Evolutionary conservation across 2,888 invertebrate species (phyloP).

Genomic region (Nymphalis urticae): DNA sequence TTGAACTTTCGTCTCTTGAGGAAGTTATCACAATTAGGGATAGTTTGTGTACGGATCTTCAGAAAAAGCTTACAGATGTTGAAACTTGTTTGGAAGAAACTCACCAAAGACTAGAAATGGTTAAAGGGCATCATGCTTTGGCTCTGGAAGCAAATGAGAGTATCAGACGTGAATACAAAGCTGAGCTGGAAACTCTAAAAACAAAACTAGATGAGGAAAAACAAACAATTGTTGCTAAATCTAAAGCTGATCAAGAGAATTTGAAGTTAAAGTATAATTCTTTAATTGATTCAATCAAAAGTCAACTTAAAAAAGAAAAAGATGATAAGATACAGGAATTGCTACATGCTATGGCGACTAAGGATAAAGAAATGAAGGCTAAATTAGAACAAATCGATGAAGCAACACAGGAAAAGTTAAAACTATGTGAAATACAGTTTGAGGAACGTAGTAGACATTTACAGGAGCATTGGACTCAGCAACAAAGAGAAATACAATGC

Average conservation of each 20-base stretch:
- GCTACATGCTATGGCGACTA: conserved; percentile 57
- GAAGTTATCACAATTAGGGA: conserved; percentile 72
- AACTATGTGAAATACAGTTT: conserved; percentile 75
- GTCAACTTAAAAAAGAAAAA: conserved; percentile 64
- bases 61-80: conserved; percentile 65
- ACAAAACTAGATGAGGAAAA: conserved; percentile 75
- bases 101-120: conserved; percentile 74
- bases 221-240: conserved; percentile 60
- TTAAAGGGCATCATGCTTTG: conserved; percentile 75
- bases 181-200: conserved; percentile 71
- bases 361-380: conserved; percentile 72
- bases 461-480: conserved; percentile 64
- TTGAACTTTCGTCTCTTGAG: conserved; percentile 68
- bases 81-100: conserved; percentile 67
- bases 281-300: conserved; percentile 61
- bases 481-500: conserved; percentile 59
- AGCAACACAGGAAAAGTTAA: conserved; percentile 69
- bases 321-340: conserved; percentile 62
- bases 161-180: conserved; percentile 74
- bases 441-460: conserved; percentile 68
- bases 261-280: conserved; percentile 62
- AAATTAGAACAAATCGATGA: conserved; percentile 75
- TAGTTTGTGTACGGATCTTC: conserved; percentile 72
- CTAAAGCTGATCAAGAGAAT: conserved; percentile 65
- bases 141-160: conserved; percentile 78